Percentiles rank a stretch among this genome's conserved stretches.
Evolutionary conservation across 2,113 vertebrate species (phyloP).

Genomic region (Scytalopus superciliaris): DNA sequence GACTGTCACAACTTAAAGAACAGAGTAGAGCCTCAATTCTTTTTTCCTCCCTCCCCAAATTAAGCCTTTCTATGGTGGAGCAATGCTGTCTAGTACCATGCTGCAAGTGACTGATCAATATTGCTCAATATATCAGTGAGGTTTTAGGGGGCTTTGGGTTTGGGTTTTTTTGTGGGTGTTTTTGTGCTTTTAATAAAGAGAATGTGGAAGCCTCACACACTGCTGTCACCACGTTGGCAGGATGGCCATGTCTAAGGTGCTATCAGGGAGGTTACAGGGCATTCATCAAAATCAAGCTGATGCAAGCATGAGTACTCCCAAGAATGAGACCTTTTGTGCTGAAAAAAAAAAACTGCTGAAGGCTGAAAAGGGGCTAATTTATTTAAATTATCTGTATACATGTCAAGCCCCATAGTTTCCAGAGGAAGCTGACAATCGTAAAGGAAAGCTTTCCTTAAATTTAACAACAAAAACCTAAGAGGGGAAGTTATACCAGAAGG

Average conservation of each 20-base stretch:
- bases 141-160: neutral
- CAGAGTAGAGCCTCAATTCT: neutral
- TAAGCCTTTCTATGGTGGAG: neutral
- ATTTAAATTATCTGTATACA: slow-evolving; percentile 76
- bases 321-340: slow-evolving; percentile 69
- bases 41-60: neutral
- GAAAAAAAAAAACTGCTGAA: slow-evolving; percentile 69
- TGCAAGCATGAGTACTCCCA: slow-evolving; percentile 68
- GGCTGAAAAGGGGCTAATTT: slow-evolving; percentile 76
- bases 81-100: neutral
- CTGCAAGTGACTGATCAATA: neutral
- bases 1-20: neutral
- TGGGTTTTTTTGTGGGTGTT: neutral
- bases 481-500: slow-evolving; percentile 53
- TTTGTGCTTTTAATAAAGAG: neutral
- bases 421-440: slow-evolving; percentile 65
- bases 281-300: slow-evolving; percentile 78
- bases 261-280: slow-evolving; percentile 65
- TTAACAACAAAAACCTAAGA: slow-evolving; percentile 59
- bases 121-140: neutral
- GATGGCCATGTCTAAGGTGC: slow-evolving; percentile 50
- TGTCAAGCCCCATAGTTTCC: slow-evolving; percentile 72
- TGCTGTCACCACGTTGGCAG: slow-evolving; percentile 37
- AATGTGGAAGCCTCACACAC: neutral
- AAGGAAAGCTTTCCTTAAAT: slow-evolving; percentile 68